Base-by-base conservation (phyloP, 1,140 invertebrate species). In the Cephus cinctus region DNA sequence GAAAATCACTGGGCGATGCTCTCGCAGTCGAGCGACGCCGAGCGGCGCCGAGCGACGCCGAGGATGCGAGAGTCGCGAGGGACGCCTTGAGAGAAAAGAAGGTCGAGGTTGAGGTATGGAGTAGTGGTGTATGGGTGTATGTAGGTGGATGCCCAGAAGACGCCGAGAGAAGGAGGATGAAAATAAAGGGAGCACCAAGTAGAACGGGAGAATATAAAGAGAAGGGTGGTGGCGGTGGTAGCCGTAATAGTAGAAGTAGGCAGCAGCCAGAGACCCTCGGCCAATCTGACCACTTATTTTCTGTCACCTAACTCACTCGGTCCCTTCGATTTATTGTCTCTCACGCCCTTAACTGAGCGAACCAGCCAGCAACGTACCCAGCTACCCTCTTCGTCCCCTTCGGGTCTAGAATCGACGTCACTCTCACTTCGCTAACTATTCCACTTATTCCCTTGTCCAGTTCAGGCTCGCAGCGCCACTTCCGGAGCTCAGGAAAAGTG, bases 341-440 rank as follows among this genome's bases (percentile, higher is more conserved):
- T 11, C 39, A 41, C 16, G 18, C 9, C 21, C 20, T 22, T 16
- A 11, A 8, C 8, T 8, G 35, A 16, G 35, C 11, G 35, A 14
- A 16, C 12, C 12, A 9, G 27, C 27, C 12, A 8, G 12, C 27
- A 12, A 12, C 8, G 16, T 36, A 14, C 8, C 35, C 35, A 16
- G 8, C 35, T 14, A 8, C 6, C 14, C 34, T 11, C 6, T 11
- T 22, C 31, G 20, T 14, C 32, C 14, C 12, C 11, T 30, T 3
- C 42, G 14, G 1, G 11, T 16, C 14, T 6, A 12, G n/a, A 49
- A 50, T 32, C 32, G 50, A 51, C 48, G 47, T 55, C 53, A 42
- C 46, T 34, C 45, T 43, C 41, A 31, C 19, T 42, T 25, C 41
- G 35, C 30, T 49, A 62, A 65, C 54, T 59, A 58, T 62, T 35